phyloP scores from a whole-genome alignment of 2,113 vertebrate species.

The Cyphomyrus plagiostoma region DNA sequence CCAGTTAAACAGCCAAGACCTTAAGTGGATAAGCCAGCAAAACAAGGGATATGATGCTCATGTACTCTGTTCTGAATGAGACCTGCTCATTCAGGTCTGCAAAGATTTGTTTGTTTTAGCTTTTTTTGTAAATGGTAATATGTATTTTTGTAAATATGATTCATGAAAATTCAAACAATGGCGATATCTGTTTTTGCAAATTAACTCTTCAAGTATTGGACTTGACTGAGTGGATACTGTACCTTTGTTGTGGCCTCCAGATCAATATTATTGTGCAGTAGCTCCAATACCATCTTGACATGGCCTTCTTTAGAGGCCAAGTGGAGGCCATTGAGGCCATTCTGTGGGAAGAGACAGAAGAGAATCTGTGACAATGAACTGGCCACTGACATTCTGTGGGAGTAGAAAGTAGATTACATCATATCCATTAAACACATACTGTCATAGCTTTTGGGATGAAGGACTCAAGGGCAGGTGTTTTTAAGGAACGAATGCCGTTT shows the following conservation, averaged over 20 bases:
- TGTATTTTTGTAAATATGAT: background rate
- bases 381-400: background rate
- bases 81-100: too few species aligned
- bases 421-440: background rate
- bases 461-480: background rate
- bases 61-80: too few species aligned
- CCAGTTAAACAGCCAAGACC: too few species aligned
- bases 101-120: too few species aligned
- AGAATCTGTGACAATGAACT: background rate
- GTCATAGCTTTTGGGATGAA: background rate
- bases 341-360: constrained; percentile 62
- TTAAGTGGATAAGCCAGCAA: too few species aligned
- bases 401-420: background rate
- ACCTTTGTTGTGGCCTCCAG: constrained; percentile 95
- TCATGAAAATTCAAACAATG: background rate
- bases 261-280: constrained; percentile 83
- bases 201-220: background rate
- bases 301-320: constrained; percentile 97
- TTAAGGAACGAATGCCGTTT: background rate
- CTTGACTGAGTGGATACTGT: constrained; percentile 14
- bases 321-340: constrained; percentile 91
- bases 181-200: background rate
- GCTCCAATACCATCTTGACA: constrained; percentile 91
- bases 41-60: too few species aligned
- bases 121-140: too few species aligned